Evolutionary conservation across 2,888 invertebrate genomes (phyloP).

Genomic region (Caenorhabditis afra): DNA sequence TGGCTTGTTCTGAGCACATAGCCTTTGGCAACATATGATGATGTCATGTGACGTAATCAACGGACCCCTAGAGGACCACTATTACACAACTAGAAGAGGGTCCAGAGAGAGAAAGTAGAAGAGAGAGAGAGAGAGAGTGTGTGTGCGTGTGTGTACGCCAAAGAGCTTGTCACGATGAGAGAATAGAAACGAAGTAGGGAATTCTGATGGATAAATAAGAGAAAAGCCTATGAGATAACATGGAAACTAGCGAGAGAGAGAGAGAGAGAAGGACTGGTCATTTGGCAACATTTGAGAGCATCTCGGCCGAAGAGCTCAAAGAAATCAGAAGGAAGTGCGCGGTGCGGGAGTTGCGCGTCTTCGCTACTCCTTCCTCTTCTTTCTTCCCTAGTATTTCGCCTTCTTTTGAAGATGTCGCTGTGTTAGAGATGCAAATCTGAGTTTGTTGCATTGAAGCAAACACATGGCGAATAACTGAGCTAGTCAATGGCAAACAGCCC

Average conservation of each 20-base stretch:
- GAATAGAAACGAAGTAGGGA: constrained; percentile 19
- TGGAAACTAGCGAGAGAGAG: constrained; percentile 29
- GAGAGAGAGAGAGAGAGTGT: constrained; percentile 27
- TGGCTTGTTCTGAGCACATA: constrained; percentile 2
- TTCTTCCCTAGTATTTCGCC: constrained; percentile 14
- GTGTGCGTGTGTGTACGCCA: constrained; percentile 15
- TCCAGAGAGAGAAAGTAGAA: constrained; percentile 38
- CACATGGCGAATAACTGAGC: not conserved
- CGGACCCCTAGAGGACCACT: constrained; percentile 46
- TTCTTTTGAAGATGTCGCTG: constrained; percentile 15
- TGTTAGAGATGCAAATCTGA: too few species aligned
- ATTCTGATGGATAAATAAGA: constrained; percentile 44
- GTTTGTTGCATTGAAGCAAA: too few species aligned
- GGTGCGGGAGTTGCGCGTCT: constrained; percentile 33
- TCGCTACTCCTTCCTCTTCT: constrained; percentile 1
- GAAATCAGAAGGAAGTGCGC: constrained; percentile 53
- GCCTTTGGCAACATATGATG: constrained; percentile 57
- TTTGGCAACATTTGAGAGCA: constrained; percentile 58
- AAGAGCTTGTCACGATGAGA: constrained; percentile 37
- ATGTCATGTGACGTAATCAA: constrained; percentile 61
- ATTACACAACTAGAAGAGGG: constrained; percentile 49
- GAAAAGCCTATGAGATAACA: constrained; percentile 37
- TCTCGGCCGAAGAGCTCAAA: constrained; percentile 47
- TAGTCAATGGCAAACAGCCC: too few species aligned
- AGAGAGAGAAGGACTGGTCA: constrained; percentile 17